Percentiles rank a stretch among this genome's conserved stretches.
Evolutionary conservation across 23 tunicate genomes (phyloP).

Genomic region (Diplosoma virens): DNA sequence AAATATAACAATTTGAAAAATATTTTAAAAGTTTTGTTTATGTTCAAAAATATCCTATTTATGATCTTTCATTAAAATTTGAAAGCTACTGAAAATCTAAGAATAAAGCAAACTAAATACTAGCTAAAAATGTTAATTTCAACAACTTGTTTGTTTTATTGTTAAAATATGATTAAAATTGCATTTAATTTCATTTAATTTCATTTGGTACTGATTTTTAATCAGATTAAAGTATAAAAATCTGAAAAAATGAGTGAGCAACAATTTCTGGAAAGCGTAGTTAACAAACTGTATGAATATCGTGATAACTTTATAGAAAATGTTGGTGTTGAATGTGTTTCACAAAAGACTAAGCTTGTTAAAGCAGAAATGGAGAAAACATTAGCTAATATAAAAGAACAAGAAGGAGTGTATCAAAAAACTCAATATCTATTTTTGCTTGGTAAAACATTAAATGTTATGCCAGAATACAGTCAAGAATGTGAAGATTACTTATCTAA

Average conservation of each 20-base stretch:
- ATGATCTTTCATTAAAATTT: too few relatives aligned
- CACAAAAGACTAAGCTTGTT: slow-evolving; percentile 42
- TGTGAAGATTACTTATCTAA: slow-evolving; percentile 89
- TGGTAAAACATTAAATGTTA: slow-evolving; percentile 63
- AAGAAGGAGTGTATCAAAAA: slow-evolving; percentile 58
- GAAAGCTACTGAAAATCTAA: too few relatives aligned
- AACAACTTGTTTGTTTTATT: too few relatives aligned
- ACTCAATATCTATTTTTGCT: slow-evolving; percentile 53
- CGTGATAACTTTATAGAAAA: slow-evolving; percentile 61
- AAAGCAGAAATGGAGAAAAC: slow-evolving; percentile 45
- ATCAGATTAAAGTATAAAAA: too few relatives aligned
- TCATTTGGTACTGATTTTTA: too few relatives aligned
- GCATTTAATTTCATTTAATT: too few relatives aligned
- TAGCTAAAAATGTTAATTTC: too few relatives aligned
- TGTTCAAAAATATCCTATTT: too few relatives aligned
- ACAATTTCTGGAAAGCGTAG: slow-evolving; percentile 1
- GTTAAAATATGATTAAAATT: too few relatives aligned
- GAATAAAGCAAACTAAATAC: too few relatives aligned
- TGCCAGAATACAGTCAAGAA: slow-evolving; percentile 73
- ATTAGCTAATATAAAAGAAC: slow-evolving; percentile 11
- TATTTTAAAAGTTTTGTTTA: too few relatives aligned
- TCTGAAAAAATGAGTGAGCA: background rate
- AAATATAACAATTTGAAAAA: too few relatives aligned
- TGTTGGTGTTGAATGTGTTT: slow-evolving; percentile 41
- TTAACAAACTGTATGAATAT: slow-evolving; percentile 60